phyloP scores from a whole-genome alignment of 2,113 vertebrate species.

The Nerophis lumbriciformis region DNA sequence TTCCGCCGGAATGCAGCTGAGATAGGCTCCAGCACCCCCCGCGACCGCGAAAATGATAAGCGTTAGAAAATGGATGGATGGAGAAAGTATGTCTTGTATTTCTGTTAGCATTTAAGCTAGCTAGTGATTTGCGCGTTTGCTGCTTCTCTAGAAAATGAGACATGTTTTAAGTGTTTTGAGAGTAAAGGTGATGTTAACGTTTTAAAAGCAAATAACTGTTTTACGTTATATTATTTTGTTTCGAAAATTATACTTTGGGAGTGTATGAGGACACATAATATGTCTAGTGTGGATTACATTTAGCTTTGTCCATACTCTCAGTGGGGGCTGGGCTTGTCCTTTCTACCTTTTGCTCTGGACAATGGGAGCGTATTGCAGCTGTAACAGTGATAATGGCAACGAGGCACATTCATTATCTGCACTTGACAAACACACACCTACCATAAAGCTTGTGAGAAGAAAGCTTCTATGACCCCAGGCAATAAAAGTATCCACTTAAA shows the following conservation, averaged over 20 bases:
- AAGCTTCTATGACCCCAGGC: background rate
- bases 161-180: no score
- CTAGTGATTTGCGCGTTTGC: no score
- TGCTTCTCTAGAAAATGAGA: no score
- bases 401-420: slow-evolving; percentile 26
- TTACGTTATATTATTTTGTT: no score
- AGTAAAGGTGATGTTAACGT: no score
- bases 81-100: no score
- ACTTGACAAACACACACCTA: slow-evolving; percentile 26
- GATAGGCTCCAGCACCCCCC: no score
- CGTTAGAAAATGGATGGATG: no score
- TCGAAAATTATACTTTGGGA: background rate
- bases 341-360: background rate
- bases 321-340: background rate
- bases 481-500: background rate
- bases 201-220: no score
- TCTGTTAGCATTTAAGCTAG: no score
- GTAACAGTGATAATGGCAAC: slow-evolving; percentile 41
- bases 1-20: no score
- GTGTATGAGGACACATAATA: background rate
- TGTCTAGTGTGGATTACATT: background rate
- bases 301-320: background rate
- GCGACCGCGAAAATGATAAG: no score
- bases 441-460: slow-evolving; percentile 16
- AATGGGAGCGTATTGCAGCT: slow-evolving; percentile 40